Conservation (phyloP, 1,140 invertebrate species). For the Aporrectodea caliginosa region DNA sequence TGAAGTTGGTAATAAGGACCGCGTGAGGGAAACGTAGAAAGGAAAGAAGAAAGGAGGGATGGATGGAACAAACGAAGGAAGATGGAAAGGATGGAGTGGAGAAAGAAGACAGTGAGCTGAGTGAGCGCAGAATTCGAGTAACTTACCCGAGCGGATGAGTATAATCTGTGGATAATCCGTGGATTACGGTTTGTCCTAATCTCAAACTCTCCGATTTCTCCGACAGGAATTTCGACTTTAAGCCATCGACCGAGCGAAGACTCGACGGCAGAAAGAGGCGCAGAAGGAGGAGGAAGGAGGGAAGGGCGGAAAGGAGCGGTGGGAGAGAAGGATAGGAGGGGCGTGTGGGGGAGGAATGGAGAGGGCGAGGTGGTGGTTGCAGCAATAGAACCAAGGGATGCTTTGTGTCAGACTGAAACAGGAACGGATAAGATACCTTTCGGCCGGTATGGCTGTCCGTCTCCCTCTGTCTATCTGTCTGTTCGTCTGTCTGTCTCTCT, state of each 20-base stretch:
- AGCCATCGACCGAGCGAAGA: background rate
- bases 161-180: background rate
- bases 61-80: background rate
- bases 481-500: too few species aligned
- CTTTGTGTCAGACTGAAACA: too few species aligned
- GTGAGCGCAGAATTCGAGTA: background rate
- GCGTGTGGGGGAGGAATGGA: slow-evolving; percentile 24
- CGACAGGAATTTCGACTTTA: background rate
- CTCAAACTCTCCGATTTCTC: slow-evolving; percentile 17
- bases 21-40: background rate
- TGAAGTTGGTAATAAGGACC: background rate
- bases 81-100: too few species aligned
- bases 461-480: too few species aligned
- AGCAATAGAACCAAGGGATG: too few species aligned
- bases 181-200: slow-evolving; percentile 24
- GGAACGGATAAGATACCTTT: too few species aligned
- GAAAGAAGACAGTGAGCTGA: background rate
- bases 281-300: slow-evolving; percentile 11
- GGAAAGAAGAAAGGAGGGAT: background rate
- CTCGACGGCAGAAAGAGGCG: background rate
- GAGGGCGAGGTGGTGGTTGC: background rate
- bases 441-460: too few species aligned
- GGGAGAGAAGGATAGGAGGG: slow-evolving; percentile 4
- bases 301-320: slow-evolving; percentile 23
- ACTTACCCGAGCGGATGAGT: background rate